A percentile compares a stretch with the other conserved stretches of the same genome.
Evolutionary conservation across 1,140 invertebrate genomes (phyloP).

Genomic region (Anoplophora glabripennis): DNA sequence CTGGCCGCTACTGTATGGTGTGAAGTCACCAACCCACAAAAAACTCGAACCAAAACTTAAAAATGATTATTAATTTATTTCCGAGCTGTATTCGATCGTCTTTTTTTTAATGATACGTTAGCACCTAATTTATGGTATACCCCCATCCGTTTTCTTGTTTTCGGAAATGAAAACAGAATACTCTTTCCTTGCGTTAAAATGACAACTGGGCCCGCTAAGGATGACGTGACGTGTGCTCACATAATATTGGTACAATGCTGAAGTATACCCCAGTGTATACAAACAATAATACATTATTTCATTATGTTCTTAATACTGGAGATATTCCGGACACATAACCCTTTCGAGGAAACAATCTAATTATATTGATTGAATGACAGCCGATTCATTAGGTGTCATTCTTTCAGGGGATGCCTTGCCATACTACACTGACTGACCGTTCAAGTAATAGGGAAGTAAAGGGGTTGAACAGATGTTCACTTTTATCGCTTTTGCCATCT

Average conservation of each 20-base stretch:
- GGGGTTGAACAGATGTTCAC: conserved; percentile 35
- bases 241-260: neutral
- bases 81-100: too few relatives aligned
- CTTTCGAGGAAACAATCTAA: conserved; percentile 48
- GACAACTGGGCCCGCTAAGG: too few relatives aligned
- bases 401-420: conserved; percentile 28
- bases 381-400: conserved; percentile 50
- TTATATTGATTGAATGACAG: conserved; percentile 52
- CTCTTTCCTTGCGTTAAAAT: too few relatives aligned
- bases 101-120: too few relatives aligned
- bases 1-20: too few relatives aligned
- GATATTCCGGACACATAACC: conserved; percentile 48
- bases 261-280: conserved; percentile 30
- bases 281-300: conserved; percentile 45
- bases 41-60: too few relatives aligned
- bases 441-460: conserved; percentile 25
- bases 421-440: conserved; percentile 22
- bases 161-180: too few relatives aligned
- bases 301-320: conserved; percentile 43
- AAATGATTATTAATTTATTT: too few relatives aligned
- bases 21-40: too few relatives aligned
- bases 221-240: too few relatives aligned
- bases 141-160: too few relatives aligned
- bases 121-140: too few relatives aligned
- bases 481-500: conserved; percentile 1